phyloP scores from a whole-genome alignment of 2,888 invertebrate genomes.

The Sisyra nigra region DNA sequence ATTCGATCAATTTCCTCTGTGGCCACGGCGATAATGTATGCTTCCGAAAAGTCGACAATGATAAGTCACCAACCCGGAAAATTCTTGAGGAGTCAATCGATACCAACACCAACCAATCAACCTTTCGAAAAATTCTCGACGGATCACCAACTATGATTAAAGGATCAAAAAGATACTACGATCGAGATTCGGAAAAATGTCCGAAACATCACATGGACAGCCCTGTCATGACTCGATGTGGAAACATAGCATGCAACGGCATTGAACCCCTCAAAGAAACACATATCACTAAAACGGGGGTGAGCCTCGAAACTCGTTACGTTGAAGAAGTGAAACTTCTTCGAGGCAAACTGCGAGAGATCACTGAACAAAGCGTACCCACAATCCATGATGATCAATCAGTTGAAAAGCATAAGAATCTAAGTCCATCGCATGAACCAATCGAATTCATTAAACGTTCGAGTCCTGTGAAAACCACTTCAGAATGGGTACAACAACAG shows the following conservation, averaged over 20 bases:
- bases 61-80: not conserved
- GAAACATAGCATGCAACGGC: conserved; percentile 2
- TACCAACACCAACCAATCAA: not conserved
- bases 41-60: not conserved
- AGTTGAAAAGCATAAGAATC: not conserved
- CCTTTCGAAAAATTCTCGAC: conserved; percentile 1
- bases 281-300: not conserved
- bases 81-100: not conserved
- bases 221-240: not conserved
- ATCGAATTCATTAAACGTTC: too few species aligned
- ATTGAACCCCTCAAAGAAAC: conserved; percentile 4
- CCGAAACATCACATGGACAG: not conserved
- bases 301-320: not conserved
- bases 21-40: too few species aligned
- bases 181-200: not conserved
- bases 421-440: too few species aligned
- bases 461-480: too few species aligned
- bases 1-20: too few species aligned
- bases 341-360: conserved; percentile 1
- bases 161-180: not conserved
- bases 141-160: not conserved
- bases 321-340: not conserved
- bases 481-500: too few species aligned
- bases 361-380: not conserved
- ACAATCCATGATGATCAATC: not conserved